Base-by-base conservation (phyloP, 2,888 invertebrate genomes). In the Pogonocherus hispidulus region DNA sequence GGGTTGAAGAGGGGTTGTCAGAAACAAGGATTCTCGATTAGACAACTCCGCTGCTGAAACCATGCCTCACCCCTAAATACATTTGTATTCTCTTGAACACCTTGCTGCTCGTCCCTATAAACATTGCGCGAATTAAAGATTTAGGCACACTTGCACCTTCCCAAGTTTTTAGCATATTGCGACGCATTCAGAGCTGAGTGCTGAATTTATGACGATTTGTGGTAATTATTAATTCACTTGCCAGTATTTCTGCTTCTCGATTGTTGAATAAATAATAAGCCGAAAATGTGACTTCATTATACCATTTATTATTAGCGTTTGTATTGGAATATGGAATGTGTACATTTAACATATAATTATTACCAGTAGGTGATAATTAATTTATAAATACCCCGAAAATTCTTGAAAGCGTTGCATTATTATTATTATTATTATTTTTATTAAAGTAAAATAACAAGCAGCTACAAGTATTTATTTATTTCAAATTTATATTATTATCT, bases 1-100 rank as follows among this genome's bases (percentile, higher is more conserved):
- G 77, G 73, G 78, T 75, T 79, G 81, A 81, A 81, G 79, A 79
- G 77, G 79, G 78, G 76, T 78, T 78, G 78, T 79, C 80, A 79
- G 79, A 77, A 82, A 84, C 84, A 84, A 83, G 83, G 80, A 83
- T 82, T 83, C 82, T 84, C 84, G 84, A 84, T 84, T 84, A 84
- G 78, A 80, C 77, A 72, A 75, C 77, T 75, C 75, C 77, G 72
- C 72, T 72, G 75, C 76, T 74, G 71, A 67, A 52, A 66, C 60
- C 65, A 52, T 63, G 72, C 68, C 74, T 70, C 69, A 71, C 68
- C 59, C 70, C 71, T 23, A 55, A 66, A 69, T 71, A 79, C 79
- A 80, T 79, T 77, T 80, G 79, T 80, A 78, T 78, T 78, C 77
- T 66, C 64, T 63, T 63, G 69, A 76, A 75, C 75, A 72, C 73